Base-by-base conservation (phyloP, 53 echinoderm and acorn worm species). In the Echinarachnius parma region DNA sequence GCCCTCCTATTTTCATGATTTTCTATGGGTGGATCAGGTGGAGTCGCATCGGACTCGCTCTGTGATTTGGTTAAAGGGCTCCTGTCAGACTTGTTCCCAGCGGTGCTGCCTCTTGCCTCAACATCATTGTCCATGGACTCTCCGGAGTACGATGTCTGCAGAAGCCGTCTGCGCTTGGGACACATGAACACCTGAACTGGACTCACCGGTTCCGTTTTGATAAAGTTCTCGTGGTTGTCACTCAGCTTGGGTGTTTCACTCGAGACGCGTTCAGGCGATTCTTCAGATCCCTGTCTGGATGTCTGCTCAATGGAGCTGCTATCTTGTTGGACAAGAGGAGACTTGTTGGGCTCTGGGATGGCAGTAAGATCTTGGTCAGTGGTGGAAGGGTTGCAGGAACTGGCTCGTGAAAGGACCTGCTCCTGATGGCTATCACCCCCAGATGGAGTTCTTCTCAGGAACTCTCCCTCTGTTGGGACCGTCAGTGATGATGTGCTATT, bases 201-300 rank as follows among this genome's bases (percentile, higher is more conserved):
- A 48, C 94, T 94, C 28, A 94, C 84, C 46, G 94, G 94, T 70
- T 94, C 94, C 4, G 82, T 78, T 45, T 94, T 94, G 81, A 94
- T 92, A 62, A 79, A 90, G 20, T 62, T 62, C 59, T 49, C 50
- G 13, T 49, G 9, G 50, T 4, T 18, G 19, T 7, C 8, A 33
- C 55, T 71, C 39, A 50, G 50, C 68, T 68, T 68, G 52, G 21
- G 31, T 29, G 18, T 34, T 56, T 72, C 74, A 16, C 37, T 55
- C 27, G 10, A 1, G 1, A 28, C 39, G 24, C 31, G 74, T 10
- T 72, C 55, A 37, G 56, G 74, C 25, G 78, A 64, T 45, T 78
- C 62, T 50, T 69, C 22, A 21, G 78, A 78, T 5, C 26, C 61
- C 9, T 78, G 74, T 56, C 74, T 72, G 21, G 74, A 34, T 35